Evolutionary conservation across 2,888 invertebrate genomes (phyloP).

Genomic region (Polia nebulosa): DNA sequence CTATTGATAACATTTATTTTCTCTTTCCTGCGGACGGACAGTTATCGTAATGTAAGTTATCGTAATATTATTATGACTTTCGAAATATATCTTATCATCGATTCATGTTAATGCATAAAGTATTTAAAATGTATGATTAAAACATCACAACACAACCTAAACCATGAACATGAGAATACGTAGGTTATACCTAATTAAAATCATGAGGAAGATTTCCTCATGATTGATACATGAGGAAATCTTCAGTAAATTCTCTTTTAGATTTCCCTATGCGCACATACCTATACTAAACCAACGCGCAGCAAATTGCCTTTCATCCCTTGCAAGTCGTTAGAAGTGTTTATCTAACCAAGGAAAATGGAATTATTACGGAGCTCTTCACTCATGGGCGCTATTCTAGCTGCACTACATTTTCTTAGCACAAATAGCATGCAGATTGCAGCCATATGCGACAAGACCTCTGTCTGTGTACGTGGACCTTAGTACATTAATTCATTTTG

Average conservation of each 20-base stretch:
- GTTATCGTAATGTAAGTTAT: conserved; percentile 1
- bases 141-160: neutral
- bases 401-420: neutral
- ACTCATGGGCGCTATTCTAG: conserved; percentile 3
- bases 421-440: neutral
- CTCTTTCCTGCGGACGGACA: neutral
- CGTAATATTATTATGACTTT: neutral
- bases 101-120: neutral
- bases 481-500: neutral
- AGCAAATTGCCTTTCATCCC: no score
- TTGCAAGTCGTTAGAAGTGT: neutral
- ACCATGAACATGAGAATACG: neutral
- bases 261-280: no score
- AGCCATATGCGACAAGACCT: neutral
- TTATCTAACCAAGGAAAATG: conserved; percentile 14
- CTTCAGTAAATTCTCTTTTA: neutral
- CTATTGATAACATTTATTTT: neutral
- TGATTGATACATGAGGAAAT: neutral
- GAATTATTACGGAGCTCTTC: conserved; percentile 5
- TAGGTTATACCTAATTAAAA: no score
- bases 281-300: no score
- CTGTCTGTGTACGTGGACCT: neutral
- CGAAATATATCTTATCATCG: neutral
- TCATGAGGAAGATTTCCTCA: neutral
- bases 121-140: neutral